These are phyloP conservation scores for Leptocoma aspasia DNA, from an alignment of 2,113 vertebrate species.

Conservation along the genomic window DNA sequence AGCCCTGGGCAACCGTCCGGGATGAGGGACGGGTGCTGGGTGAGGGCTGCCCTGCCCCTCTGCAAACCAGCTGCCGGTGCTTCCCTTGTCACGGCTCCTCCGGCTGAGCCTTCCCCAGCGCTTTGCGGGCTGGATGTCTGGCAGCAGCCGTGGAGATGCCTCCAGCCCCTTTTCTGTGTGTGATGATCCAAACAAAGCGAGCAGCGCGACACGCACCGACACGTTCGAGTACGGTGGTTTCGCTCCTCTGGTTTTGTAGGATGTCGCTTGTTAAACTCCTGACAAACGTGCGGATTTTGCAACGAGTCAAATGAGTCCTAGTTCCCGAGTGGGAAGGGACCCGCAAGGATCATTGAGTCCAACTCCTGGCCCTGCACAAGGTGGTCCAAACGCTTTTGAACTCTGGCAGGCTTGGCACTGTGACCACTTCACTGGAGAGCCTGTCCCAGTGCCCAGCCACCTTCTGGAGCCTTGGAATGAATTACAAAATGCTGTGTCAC, in stretches of 20 bases:
- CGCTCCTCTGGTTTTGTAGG: accelerated
- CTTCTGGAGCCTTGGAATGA: background rate
- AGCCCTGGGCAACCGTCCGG: background rate
- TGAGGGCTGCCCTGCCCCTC: background rate
- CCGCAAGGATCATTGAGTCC: background rate
- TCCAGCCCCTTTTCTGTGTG: accelerated
- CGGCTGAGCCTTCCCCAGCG: too few species aligned
- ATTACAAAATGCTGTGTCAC: background rate
- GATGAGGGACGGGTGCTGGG: background rate
- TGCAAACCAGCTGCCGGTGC: accelerated
- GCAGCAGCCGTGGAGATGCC: background rate
- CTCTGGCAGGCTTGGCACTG: background rate
- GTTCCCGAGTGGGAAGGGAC: background rate
- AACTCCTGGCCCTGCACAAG: background rate
- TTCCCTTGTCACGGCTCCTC: background rate
- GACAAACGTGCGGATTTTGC: accelerated
- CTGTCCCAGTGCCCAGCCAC: background rate
- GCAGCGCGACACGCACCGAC: accelerated
- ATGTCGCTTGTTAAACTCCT: background rate
- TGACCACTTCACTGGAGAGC: background rate
- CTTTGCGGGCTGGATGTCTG: accelerated
- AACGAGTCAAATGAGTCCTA: background rate
- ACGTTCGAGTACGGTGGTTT: accelerated
- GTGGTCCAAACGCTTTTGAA: background rate
- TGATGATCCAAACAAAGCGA: accelerated